Percentiles rank a stretch among this genome's conserved stretches.
These are phyloP conservation scores for Arctocebus calabarensis DNA, from an alignment of 2,797 vertebrate genomes.

Conservation along the genomic window DNA sequence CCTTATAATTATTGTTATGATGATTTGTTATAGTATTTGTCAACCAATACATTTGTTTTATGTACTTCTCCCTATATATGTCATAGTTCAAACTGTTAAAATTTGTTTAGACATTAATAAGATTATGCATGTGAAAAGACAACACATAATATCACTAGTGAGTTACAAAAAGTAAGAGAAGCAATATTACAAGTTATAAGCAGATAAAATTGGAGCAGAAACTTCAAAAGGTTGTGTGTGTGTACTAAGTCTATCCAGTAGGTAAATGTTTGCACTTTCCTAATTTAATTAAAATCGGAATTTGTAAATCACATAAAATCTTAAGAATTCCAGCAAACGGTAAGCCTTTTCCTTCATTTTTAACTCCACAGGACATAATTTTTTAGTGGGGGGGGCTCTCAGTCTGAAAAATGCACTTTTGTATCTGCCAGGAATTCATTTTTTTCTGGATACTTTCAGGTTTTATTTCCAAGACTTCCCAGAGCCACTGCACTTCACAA, in stretches of 20 bases:
- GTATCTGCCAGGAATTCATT: constrained; percentile 54
- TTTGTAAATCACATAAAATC: constrained; percentile 74
- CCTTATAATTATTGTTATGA: constrained; percentile 9
- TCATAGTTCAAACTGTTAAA: not conserved
- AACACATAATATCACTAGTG: not conserved
- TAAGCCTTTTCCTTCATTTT: constrained; percentile 70
- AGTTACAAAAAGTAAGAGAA: not conserved
- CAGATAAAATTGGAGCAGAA: constrained; percentile 35
- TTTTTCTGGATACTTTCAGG: constrained; percentile 28
- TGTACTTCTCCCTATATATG: not conserved
- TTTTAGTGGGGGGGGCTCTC: constrained; percentile 27
- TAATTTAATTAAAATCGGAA: constrained; percentile 75
- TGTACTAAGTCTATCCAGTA: constrained; percentile 1
- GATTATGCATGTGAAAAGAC: not conserved
- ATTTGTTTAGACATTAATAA: not conserved
- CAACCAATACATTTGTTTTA: not conserved
- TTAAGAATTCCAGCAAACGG: constrained; percentile 62
- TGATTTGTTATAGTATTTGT: not conserved
- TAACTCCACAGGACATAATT: constrained; percentile 66
- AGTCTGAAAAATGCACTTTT: constrained; percentile 34
- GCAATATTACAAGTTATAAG: constrained; percentile 27
- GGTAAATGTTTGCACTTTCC: constrained; percentile 36
- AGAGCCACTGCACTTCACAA: constrained; percentile 40
- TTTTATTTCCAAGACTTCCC: constrained; percentile 64
- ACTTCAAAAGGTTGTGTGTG: constrained; percentile 7